Evolutionary conservation across 2,797 vertebrate species (phyloP).

Genomic region (Parauchenoglanis ngamensis): DNA sequence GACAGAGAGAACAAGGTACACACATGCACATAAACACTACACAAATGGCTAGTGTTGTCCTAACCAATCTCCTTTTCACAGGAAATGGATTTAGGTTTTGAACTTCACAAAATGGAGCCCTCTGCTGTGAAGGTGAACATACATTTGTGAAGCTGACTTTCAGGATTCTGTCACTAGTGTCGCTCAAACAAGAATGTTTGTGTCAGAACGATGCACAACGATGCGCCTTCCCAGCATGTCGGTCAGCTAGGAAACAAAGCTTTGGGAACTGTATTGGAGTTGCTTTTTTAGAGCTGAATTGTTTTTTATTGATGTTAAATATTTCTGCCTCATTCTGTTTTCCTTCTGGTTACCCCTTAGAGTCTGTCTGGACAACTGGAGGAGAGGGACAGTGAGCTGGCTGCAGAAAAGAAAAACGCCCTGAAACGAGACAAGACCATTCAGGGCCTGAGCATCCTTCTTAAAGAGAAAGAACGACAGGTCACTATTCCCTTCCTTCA

Average conservation of each 20-base stretch:
- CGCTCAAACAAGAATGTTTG: background rate
- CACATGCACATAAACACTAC: background rate
- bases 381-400: slow-evolving; percentile 83
- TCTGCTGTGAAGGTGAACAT: background rate
- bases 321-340: background rate
- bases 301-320: background rate
- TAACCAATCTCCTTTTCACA: background rate
- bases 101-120: background rate
- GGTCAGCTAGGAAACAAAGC: background rate
- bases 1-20: slow-evolving; percentile 74
- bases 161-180: background rate
- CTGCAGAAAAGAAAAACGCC: slow-evolving; percentile 87
- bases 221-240: background rate
- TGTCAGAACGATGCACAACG: background rate
- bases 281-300: background rate
- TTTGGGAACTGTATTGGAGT: background rate
- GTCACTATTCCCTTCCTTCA: slow-evolving; percentile 62
- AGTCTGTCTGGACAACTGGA: slow-evolving; percentile 80
- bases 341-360: slow-evolving; percentile 65
- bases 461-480: slow-evolving; percentile 93
- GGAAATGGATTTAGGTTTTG: background rate
- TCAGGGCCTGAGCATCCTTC: slow-evolving; percentile 88
- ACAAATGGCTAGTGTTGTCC: background rate
- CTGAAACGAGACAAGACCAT: slow-evolving; percentile 97
- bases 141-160: background rate